phyloP scores from a whole-genome alignment of 1,140 invertebrate genomes.

The Helicoverpa armigera region DNA sequence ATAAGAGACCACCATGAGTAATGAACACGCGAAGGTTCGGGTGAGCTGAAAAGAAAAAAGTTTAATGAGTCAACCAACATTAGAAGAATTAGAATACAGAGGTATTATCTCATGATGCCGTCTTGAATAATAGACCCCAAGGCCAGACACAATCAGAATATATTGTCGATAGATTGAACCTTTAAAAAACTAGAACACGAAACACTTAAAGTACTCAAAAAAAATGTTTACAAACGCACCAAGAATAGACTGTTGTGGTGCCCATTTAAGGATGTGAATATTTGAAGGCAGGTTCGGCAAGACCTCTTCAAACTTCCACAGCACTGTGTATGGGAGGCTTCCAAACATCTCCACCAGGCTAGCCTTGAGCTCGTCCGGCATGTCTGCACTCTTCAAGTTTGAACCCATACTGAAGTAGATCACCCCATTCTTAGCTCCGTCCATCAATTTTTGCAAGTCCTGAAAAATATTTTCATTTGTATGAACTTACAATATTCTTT shows the following conservation, averaged over 20 bases:
- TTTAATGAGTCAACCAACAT: not conserved
- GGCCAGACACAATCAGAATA: no score
- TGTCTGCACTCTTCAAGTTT: slow-evolving; percentile 76
- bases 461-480: slow-evolving; percentile 45
- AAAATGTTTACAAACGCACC: slow-evolving; percentile 53
- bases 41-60: slow-evolving; percentile 84
- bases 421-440: slow-evolving; percentile 84
- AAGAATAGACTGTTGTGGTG: slow-evolving; percentile 88
- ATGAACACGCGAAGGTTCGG: slow-evolving; percentile 89
- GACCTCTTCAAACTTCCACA: slow-evolving; percentile 87
- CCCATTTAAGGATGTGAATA: slow-evolving; percentile 88
- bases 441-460: slow-evolving; percentile 85
- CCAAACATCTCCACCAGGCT: slow-evolving; percentile 82
- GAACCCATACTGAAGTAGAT: slow-evolving; percentile 89
- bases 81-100: no score
- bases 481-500: no score
- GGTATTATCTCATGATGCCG: no score
- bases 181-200: not conserved
- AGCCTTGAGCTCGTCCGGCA: slow-evolving; percentile 68
- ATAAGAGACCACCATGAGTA: slow-evolving; percentile 90
- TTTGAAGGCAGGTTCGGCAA: slow-evolving; percentile 84
- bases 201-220: no score
- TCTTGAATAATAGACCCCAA: no score
- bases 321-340: slow-evolving; percentile 78
- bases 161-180: not conserved